Base-by-base conservation (phyloP, 1,140 invertebrate genomes). In the Homalodisca vitripennis region DNA sequence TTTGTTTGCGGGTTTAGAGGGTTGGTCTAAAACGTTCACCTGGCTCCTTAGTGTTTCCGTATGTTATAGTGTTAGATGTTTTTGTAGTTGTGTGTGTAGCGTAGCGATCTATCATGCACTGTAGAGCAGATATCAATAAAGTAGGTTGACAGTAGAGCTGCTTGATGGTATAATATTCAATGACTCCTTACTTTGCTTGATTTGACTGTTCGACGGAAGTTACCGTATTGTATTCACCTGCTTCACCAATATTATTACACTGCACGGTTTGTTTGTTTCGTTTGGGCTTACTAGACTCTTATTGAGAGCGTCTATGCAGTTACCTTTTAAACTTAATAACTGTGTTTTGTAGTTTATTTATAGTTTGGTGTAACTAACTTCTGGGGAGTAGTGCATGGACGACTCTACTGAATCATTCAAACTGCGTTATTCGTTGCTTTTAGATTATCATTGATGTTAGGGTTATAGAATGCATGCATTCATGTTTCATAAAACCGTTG, bases 21-120 rank as follows among this genome's bases (percentile, higher is more conserved):
- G 75, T 76, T 72, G 69, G 73, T 73, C 70, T 75, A 72, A 74
- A 71, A 55, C 55, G 55, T 70, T 63, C n/a, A 67, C 66, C 69
- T 57, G 53, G 63, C 24, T 53, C 53, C 53, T 75, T 77, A 77
- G 69, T 75, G 75, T 68, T 74, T 71, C 77, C 77, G 77, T 75
- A 73, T 73, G 71, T 71, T 47, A 76, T 79, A 78, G 77, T 75
- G 75, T 78, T 77, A 76, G 77, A 79, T 79, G 78, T 75, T 76
- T 79, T 79, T 80, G 79, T 78, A 73, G 72, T 73, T 80, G 70
- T 76, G 78, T 80, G 78, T 80, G 78, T 80, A 80, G 79, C 77
- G 34, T 66, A 64, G 55, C 69, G 72, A 67, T 75, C 76, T 76
- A 76, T 77, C 71, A 76, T 79, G 78, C 78, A 79, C 78, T 80